Percentiles rank a stretch among this genome's conserved stretches.
These are phyloP conservation scores for Drosophila paracracens DNA, from an alignment of 2,888 invertebrate genomes.

Conservation along the genomic window DNA sequence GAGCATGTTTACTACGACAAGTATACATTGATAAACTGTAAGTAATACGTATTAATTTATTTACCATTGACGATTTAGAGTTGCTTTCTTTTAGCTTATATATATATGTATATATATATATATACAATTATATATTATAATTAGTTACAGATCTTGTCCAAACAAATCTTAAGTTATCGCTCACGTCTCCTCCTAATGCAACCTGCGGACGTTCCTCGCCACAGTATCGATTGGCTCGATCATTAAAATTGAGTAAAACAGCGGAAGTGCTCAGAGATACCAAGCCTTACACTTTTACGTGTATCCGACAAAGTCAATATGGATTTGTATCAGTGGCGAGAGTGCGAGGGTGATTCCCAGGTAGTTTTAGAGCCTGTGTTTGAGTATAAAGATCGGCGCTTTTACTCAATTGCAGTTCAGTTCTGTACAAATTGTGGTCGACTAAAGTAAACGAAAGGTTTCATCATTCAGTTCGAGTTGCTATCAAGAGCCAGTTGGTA, in stretches of 20 bases:
- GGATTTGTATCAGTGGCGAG: conserved; percentile 6
- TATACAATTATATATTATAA: no score
- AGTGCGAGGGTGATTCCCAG: conserved; percentile 11
- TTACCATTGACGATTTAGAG: background rate
- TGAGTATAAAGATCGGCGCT: conserved; percentile 35
- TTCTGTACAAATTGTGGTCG: conserved; percentile 21
- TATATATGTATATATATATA: no score
- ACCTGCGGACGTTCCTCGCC: background rate
- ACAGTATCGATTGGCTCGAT: background rate
- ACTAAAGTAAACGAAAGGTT: conserved; percentile 11
- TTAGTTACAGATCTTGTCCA: no score
- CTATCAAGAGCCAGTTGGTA: conserved; percentile 5
- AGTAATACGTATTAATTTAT: background rate
- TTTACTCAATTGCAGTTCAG: conserved; percentile 26
- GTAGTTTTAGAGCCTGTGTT: conserved; percentile 5
- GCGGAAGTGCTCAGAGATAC: background rate
- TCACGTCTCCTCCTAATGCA: background rate
- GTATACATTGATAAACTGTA: background rate
- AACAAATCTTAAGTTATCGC: background rate
- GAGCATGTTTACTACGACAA: background rate
- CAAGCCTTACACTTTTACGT: background rate
- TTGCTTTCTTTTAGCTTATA: background rate
- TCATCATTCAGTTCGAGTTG: conserved; percentile 5
- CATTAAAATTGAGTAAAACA: background rate
- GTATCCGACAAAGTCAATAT: conserved; percentile 29